Percentiles rank a stretch among this genome's conserved stretches.
Evolutionary conservation across 2,888 invertebrate genomes (phyloP).

Genomic region (Tinea pellionella): DNA sequence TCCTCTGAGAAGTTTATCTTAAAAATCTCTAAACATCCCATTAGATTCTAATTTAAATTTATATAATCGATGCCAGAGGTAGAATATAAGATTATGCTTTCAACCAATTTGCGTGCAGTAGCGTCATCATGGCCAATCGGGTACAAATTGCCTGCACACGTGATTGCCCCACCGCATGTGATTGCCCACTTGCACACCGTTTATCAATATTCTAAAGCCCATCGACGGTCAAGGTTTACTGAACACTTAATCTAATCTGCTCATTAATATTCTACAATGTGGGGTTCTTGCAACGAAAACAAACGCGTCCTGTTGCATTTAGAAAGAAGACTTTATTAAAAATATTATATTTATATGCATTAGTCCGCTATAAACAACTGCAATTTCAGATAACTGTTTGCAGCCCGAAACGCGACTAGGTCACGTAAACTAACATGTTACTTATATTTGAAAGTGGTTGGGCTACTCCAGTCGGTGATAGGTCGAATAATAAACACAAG

Average conservation of each 20-base stretch:
- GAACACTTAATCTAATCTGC: constrained; percentile 4
- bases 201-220: constrained; percentile 53
- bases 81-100: constrained; percentile 22
- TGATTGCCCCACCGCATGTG: constrained; percentile 31
- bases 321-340: no score
- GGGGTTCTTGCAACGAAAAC: background rate
- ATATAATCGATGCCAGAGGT: background rate
- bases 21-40: background rate
- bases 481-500: no score
- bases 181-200: constrained; percentile 47
- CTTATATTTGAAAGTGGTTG: no score
- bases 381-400: no score
- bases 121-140: constrained; percentile 40
- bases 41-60: background rate
- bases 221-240: background rate
- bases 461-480: no score
- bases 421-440: no score
- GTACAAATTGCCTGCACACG: constrained; percentile 47
- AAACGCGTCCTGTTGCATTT: no score
- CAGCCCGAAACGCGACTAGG: no score
- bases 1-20: background rate
- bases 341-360: no score
- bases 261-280: constrained; percentile 3
- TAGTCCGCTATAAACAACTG: no score
- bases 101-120: constrained; percentile 52